phyloP scores from a whole-genome alignment of 2,797 vertebrate species.

The Trachurus trachurus region DNA sequence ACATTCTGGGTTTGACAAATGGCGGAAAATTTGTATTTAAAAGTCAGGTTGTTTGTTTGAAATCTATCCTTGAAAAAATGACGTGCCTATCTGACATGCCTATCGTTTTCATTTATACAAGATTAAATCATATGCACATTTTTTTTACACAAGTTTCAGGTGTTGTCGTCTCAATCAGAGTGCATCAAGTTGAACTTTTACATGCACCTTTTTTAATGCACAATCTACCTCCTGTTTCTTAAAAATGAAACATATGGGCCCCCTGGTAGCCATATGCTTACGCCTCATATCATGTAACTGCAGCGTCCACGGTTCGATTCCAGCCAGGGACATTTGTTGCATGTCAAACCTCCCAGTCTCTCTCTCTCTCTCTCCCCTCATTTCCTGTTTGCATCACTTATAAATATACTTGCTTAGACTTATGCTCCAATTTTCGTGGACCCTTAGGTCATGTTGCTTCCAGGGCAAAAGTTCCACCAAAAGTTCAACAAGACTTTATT shows the following conservation, averaged over 20 bases:
- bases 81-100: no score
- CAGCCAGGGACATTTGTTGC: neutral
- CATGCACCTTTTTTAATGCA: neutral
- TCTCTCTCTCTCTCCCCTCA: neutral
- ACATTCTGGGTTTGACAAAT: neutral
- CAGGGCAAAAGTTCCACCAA: slow-evolving; percentile 10
- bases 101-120: neutral
- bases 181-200: neutral
- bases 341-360: neutral
- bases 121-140: neutral
- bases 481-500: neutral
- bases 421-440: neutral
- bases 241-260: neutral
- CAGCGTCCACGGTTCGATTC: neutral
- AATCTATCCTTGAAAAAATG: neutral
- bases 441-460: neutral
- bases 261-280: neutral
- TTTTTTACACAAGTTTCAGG: no score
- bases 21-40: neutral
- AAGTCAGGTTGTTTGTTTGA: neutral
- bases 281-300: neutral
- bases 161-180: no score
- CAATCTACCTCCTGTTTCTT: neutral
- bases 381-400: slow-evolving; percentile 8
- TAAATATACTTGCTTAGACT: neutral